Evolutionary conservation across 2,888 invertebrate species (phyloP), one percentile per base, ranked within the genome.

Genomic region (Seira musarum): DNA sequence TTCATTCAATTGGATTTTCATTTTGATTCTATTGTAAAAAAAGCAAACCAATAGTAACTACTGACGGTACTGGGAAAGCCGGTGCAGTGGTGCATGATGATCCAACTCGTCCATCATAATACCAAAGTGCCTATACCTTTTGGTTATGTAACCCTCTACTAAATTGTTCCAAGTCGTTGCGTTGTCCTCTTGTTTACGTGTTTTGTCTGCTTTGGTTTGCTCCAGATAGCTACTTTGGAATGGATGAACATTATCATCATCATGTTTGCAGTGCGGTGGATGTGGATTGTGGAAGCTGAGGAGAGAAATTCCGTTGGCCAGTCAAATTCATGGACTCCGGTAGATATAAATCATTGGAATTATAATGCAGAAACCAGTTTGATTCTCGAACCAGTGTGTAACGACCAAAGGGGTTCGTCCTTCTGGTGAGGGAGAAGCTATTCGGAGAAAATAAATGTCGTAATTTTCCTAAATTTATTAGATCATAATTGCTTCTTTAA

Each of bases 361-460:
- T 53, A 19, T 66, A 49, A 75, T 75, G 75, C 68, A 75, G 49
- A 49, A 49, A 67, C 60, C 57, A 46, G 40, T 75, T 69, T 76
- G 69, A 76, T 76, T 76, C 63, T 67, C 74, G 6, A 30, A 22
- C 64, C 65, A 40, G 40, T 40, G 5, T 40, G 13, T 40, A 40
- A 40, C 40, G 40, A 8, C n/a, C 25, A 30, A 53, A 40, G 6
- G 49, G 40, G 60, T 30, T 24, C 30, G 24, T 30, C 19, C 46
- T 49, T 30, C 35, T 49, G 57, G 76, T 53, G 64, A 53, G 66
- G 71, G 69, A 69, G 65, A 70, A 73, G 66, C 75, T 69, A 63
- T 70, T 75, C 64, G 80, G 75, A 75, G 69, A 63, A 75, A 74
- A 80, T 75, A 75, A 80, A 80, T 75, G 80, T 71, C 80, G 64